These are phyloP conservation scores for Branchellion lobata DNA, from an alignment of 2,888 invertebrate genomes.

Conservation along the genomic window DNA sequence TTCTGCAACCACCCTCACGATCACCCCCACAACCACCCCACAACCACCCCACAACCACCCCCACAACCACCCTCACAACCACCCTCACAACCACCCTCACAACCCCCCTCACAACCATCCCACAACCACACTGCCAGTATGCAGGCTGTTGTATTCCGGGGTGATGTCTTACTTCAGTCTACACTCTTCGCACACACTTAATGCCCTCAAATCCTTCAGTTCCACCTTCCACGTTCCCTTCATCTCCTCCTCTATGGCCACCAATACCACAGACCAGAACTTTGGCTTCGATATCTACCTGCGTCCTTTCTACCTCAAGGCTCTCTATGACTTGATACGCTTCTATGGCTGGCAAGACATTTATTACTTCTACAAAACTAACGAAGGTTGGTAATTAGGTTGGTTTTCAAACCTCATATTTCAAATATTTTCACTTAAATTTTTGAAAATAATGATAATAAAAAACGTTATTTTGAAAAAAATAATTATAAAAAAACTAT, in stretches of 20 bases:
- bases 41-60: too few relatives aligned
- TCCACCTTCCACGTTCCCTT: conserved; percentile 58
- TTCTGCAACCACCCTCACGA: too few relatives aligned
- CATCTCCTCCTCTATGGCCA: conserved; percentile 56
- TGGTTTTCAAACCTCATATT: too few relatives aligned
- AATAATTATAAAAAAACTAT: too few relatives aligned
- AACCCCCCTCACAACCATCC: too few relatives aligned
- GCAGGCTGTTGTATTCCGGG: conserved; percentile 55
- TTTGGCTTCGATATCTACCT: conserved; percentile 65
- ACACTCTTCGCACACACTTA: conserved; percentile 55
- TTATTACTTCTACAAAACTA: conserved; percentile 85
- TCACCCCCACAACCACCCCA: too few relatives aligned
- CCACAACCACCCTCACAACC: too few relatives aligned
- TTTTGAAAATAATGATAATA: too few relatives aligned
- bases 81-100: too few relatives aligned
- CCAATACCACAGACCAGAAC: conserved; percentile 52
- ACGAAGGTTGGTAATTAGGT: conserved; percentile 60
- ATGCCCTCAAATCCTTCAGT: conserved; percentile 58
- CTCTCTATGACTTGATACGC: conserved; percentile 88
- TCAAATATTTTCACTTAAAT: too few relatives aligned
- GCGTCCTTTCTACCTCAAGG: conserved; percentile 91
- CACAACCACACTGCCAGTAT: conserved; percentile 56
- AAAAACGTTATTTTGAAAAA: too few relatives aligned
- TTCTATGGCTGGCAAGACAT: conserved; percentile 87
- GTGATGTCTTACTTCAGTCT: conserved; percentile 57